Conservation (phyloP, 2,888 invertebrate species). For the Agrochola macilenta region DNA sequence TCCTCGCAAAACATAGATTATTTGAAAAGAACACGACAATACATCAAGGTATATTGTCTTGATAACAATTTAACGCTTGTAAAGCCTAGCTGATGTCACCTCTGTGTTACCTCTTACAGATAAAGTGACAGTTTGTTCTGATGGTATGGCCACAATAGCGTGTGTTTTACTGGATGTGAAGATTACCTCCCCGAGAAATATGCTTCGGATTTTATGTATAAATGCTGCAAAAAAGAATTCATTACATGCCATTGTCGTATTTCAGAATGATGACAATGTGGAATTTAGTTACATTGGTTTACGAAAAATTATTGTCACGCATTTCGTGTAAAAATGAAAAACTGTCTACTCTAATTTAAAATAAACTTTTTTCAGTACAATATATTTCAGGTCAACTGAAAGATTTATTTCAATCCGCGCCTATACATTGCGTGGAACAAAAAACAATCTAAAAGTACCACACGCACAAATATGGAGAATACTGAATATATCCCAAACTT, state of each 20-base stretch:
- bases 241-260: not conserved
- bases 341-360: slow-evolving; percentile 28
- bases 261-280: not conserved
- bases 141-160: slow-evolving; percentile 15
- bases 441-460: slow-evolving; percentile 28
- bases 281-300: not conserved
- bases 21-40: not conserved
- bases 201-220: not conserved
- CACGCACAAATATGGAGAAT: slow-evolving; percentile 30
- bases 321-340: slow-evolving; percentile 32
- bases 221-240: slow-evolving; percentile 4
- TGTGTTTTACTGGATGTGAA: not conserved
- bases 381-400: slow-evolving; percentile 39
- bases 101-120: slow-evolving; percentile 3
- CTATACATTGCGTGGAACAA: slow-evolving; percentile 51
- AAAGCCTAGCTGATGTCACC: slow-evolving; percentile 6
- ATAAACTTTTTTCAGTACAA: slow-evolving; percentile 31
- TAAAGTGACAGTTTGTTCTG: slow-evolving; percentile 23
- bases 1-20: not conserved
- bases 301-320: not conserved
- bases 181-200: slow-evolving; percentile 9
- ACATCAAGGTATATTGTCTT: not conserved
- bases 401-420: slow-evolving; percentile 40
- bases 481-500: slow-evolving; percentile 32
- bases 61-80: not conserved